Conservation (phyloP, 2,113 vertebrate species). For the Poecilia latipinna region DNA sequence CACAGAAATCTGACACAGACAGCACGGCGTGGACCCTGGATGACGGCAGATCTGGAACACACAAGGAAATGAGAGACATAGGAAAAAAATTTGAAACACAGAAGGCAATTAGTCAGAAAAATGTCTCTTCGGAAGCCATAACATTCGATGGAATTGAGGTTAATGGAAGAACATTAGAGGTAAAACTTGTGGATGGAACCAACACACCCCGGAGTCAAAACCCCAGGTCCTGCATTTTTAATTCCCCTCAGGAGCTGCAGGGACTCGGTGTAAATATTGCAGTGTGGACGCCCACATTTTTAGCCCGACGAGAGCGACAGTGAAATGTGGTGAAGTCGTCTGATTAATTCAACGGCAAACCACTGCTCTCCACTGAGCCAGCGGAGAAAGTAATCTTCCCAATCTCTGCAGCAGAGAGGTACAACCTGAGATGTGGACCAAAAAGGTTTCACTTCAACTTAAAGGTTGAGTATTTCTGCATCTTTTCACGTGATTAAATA, state of each 20-base stretch:
- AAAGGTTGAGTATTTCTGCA: neutral
- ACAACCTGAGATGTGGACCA: neutral
- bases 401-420: neutral
- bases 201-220: neutral
- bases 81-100: neutral
- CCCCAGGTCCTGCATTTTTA: neutral
- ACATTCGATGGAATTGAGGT: neutral
- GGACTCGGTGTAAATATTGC: neutral
- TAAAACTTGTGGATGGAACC: neutral
- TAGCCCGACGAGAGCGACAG: neutral
- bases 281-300: neutral
- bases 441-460: neutral
- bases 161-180: neutral
- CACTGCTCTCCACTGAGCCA: neutral
- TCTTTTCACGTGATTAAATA: neutral
- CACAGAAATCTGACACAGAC: slow-evolving; percentile 63
- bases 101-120: neutral
- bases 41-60: slow-evolving; percentile 54
- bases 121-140: neutral
- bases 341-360: slow-evolving; percentile 14
- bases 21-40: slow-evolving; percentile 24
- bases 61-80: neutral
- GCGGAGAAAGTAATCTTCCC: neutral
- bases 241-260: neutral
- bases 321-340: neutral